Evolutionary conservation across 2,113 vertebrate species (phyloP), one percentile per base, ranked within the genome.

Genomic region (Bubo bubo): DNA sequence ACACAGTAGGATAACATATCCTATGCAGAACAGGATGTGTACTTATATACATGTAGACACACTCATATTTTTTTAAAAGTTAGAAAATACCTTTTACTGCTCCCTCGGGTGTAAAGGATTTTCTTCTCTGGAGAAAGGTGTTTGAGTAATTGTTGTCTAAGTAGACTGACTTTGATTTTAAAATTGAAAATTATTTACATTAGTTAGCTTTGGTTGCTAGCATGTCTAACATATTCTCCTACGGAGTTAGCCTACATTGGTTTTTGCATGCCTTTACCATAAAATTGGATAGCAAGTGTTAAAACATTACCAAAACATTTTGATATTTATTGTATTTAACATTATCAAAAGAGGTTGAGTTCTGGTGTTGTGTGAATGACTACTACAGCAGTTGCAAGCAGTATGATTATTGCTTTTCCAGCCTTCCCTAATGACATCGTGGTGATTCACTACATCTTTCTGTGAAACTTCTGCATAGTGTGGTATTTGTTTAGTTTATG

Each of bases 1-100:
- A 0, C 17, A 15, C 1, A 0, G 34, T 23, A 16, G 18, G 35
- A 28, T 66, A 70, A 64, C 17, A 9, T 41, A 50, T 6, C 22
- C 22, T 35, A 3, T 68, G 18, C 37, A 62, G 34, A 72, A 45
- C 2, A 11, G 60, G 59, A 49, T 71, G 16, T 0, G 0, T 75
- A 24, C 35, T 53, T 71, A 30, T 2, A 35, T 67, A 32, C 17
- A 16, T 47, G 30, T 55, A 35, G 43, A 55, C n/a, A 75, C 7
- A 10, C 3, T 41, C 27, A 32, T 1, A 3, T 41, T 14, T 45
- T 45, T 71, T 50, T 63, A 24, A 37, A 95, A 47, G 14, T 62
- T 59, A 63, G 56, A 59, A 91, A 87, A 81, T 55, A 49, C 2
- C n/a, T 90, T 93, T 66, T 66, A 60, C 4, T 34, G 43, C 43